Conservation (phyloP, 2,797 vertebrate species). For the Falco naumanni region DNA sequence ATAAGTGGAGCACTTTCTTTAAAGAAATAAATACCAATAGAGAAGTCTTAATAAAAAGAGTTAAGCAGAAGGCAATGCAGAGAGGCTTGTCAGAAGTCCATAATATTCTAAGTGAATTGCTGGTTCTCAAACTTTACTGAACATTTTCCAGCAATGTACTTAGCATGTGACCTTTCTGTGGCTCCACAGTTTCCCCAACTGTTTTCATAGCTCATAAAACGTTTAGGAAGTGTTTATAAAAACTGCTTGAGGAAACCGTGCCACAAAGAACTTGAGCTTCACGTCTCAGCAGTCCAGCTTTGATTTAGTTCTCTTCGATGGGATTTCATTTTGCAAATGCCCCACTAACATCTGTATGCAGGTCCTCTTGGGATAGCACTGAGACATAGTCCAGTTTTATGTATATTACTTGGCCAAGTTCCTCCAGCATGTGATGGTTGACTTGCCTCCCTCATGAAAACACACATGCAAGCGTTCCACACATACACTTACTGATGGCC, state of each 20-base stretch:
- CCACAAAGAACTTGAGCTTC: constrained; percentile 75
- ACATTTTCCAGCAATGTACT: constrained; percentile 71
- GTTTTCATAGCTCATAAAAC: constrained; percentile 79
- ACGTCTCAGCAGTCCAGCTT: constrained; percentile 69
- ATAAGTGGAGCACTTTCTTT: not conserved
- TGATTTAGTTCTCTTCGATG: constrained; percentile 72
- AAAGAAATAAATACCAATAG: constrained; percentile 10
- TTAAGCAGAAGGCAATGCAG: constrained; percentile 9
- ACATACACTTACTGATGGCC: constrained; percentile 54
- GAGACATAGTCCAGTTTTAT: constrained; percentile 66
- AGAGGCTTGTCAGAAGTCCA: not conserved
- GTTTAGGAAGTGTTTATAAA: constrained; percentile 79
- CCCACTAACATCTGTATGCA: constrained; percentile 78
- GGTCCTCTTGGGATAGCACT: constrained; percentile 67
- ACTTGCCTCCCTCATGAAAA: constrained; percentile 79
- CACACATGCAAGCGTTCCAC: constrained; percentile 62
- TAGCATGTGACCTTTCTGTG: constrained; percentile 73
- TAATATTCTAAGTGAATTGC: not conserved
- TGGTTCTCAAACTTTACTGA: constrained; percentile 36
- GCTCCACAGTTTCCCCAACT: constrained; percentile 69
- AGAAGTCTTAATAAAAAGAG: constrained; percentile 42
- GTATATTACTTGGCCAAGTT: constrained; percentile 75
- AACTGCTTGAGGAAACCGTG: constrained; percentile 72
- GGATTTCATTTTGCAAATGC: constrained; percentile 73
- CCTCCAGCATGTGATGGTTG: constrained; percentile 75